A percentile compares a stretch with the other conserved stretches of the same genome.
Evolutionary conservation across 2,888 invertebrate genomes (phyloP).

Genomic region (Ichneumon xanthorius): DNA sequence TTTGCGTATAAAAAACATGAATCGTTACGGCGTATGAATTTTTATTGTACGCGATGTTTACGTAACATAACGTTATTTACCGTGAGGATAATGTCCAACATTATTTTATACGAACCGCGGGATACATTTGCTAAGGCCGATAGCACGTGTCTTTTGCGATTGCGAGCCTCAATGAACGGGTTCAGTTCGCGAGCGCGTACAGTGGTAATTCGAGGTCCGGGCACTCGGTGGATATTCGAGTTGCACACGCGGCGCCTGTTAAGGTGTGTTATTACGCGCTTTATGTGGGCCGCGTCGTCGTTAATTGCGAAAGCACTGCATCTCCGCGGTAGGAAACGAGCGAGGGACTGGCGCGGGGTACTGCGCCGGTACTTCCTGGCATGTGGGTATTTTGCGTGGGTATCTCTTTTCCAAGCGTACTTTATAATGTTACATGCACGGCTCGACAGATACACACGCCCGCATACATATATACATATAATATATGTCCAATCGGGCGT

Average conservation of each 20-base stretch:
- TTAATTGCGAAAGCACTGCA: conserved; percentile 73
- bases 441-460: conserved; percentile 27
- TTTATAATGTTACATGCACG: conserved; percentile 38
- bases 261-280: conserved; percentile 69
- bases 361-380: conserved; percentile 62
- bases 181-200: conserved; percentile 52
- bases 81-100: neutral
- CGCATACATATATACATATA: conserved; percentile 17
- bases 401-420: conserved; percentile 60
- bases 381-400: conserved; percentile 70
- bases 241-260: conserved; percentile 54
- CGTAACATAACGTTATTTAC: neutral
- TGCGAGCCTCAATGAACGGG: conserved; percentile 5
- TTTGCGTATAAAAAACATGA: no score
- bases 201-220: conserved; percentile 46
- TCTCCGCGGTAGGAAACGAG: conserved; percentile 46
- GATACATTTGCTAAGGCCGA: conserved; percentile 1
- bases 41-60: neutral
- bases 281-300: conserved; percentile 74
- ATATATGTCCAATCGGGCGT: conserved; percentile 9
- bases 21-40: neutral
- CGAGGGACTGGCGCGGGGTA: conserved; percentile 35
- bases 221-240: neutral
- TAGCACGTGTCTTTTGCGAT: conserved; percentile 1
- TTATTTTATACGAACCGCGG: neutral